These are phyloP conservation scores for Caerostris extrusa DNA, from an alignment of 1,140 invertebrate genomes.

Conservation along the genomic window DNA sequence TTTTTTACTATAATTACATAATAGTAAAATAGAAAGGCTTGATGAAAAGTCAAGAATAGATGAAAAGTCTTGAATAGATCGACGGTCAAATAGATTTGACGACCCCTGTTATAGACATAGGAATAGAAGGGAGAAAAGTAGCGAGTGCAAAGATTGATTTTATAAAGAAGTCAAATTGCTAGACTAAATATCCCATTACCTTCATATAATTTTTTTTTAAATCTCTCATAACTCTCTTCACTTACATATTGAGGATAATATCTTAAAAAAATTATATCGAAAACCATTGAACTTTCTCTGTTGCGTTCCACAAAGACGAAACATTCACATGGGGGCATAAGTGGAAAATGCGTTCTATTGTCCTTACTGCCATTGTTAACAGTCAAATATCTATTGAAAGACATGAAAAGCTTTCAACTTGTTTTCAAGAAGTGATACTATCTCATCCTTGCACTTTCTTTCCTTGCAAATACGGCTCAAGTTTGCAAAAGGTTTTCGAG, in stretches of 20 bases:
- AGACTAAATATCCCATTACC: too few relatives aligned
- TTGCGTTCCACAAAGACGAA: background rate
- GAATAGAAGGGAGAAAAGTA: too few relatives aligned
- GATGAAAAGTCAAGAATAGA: too few relatives aligned
- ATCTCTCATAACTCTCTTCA: too few relatives aligned
- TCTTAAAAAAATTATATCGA: background rate
- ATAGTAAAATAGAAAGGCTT: too few relatives aligned
- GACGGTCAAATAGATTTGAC: too few relatives aligned
- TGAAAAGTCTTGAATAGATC: too few relatives aligned
- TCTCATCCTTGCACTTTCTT: constrained; percentile 63
- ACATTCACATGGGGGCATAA: constrained; percentile 51
- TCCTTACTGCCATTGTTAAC: constrained; percentile 65
- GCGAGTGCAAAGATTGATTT: too few relatives aligned
- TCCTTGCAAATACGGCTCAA: constrained; percentile 60
- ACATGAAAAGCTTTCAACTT: constrained; percentile 52
- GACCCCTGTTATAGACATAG: too few relatives aligned
- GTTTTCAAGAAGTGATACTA: constrained; percentile 66
- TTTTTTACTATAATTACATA: too few relatives aligned
- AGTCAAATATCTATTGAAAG: constrained; percentile 63
- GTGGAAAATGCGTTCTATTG: constrained; percentile 37
- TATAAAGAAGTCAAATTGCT: too few relatives aligned
- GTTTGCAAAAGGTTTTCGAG: constrained; percentile 62
- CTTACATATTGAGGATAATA: background rate
- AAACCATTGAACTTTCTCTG: background rate
- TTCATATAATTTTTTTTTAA: too few relatives aligned